Base-by-base conservation (phyloP, 1,140 invertebrate genomes). In the Matsumurasca onukii region DNA sequence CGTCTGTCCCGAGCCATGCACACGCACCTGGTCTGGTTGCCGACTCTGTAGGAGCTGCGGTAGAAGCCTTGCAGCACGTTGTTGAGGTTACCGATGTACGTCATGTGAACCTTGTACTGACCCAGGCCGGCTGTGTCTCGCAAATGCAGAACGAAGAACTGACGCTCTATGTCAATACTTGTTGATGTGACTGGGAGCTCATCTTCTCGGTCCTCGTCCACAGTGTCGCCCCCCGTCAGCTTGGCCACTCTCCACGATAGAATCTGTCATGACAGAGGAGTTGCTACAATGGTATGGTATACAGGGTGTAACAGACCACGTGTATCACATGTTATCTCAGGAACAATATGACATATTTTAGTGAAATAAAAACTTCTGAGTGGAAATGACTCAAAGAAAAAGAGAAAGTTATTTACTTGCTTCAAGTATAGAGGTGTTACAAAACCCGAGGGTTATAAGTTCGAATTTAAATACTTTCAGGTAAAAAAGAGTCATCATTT, bases 61-160 rank as follows among this genome's bases (percentile, higher is more conserved):
- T 97, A 97, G 78, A 97, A 95, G 22, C 94, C 94, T 73, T 91
- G 86, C 31, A 95, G 78, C 70, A 90, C 85, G 74, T 93, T 88
- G 75, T 89, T 89, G 1, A 94, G 78, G 24, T 85, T 78, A 1
- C 91, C 91, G 1, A 82, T 80, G 74, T 88, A 95, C 34, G 84
- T 84, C 55, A 95, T 85, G 69, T 84, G 78, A 51, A 95, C 76
- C 17, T 86, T 78, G 76, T 94, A 95, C 66, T 84, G 79, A 45
- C 79, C 73, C 2, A 77, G 78, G 49, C 80, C 77, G 30, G 95
- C 77, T 22, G 80, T 74, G 24, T 85, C 80, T 12, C 81, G 79
- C 29, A 91, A 77, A 61, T 84, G 79, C 25, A 95, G 81, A 27
- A 91, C 86, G 69, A 91, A 85, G 77, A 95, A 94, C 76, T 95